Base-by-base conservation (phyloP, 2,113 vertebrate genomes). In the Orycteropus afer region DNA sequence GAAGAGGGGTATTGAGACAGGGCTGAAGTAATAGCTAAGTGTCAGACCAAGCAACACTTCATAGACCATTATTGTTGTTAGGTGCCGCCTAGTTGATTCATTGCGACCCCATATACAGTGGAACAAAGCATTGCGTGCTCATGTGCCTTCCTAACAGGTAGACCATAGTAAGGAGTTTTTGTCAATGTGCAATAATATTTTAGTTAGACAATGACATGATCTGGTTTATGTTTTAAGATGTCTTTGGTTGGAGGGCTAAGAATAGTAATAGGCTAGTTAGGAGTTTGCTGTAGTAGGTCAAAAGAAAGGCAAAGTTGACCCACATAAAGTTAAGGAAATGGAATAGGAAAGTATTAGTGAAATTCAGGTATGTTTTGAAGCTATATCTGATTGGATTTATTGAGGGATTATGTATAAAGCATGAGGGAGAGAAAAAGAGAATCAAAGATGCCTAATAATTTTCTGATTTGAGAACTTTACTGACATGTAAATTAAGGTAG, bases 381-480 rank as follows among this genome's bases (percentile, higher is more conserved):
- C 25, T 23, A 59, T 1, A n/a, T 47, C 4, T 86, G 34, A 82
- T 73, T 7, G 5, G 8, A 37, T 2, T 32, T 27, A 55, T 9
- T 45, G 34, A 61, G 17, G 17, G 13, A 18, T 76, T 87, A 49
- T 59, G 82, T 91, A 85, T 81, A 7, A 82, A 53, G 14, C 9
- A 20, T 79, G 27, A 90, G 23, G 37, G 10, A 55, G 45, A 79
- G 34, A 67, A 49, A 80, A 65, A 47, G 67, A 92, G 37, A 23
- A n/a, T 53, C 20, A 76, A 86, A 65, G 59, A 74, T 86, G 3
- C 7, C 12, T 55, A 22, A 37, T 73, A 53, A 20, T 2, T 86
- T 93, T 95, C 76, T 69, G 77, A n/a, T 45, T 67, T 90, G 79
- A 78, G 17, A 40, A 80, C 47, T 32, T 82, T 85, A n/a, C 13